Evolutionary conservation across 2,888 invertebrate species (phyloP), one percentile per base, ranked within the genome.

Genomic region (Eupithecia pulchellata): DNA sequence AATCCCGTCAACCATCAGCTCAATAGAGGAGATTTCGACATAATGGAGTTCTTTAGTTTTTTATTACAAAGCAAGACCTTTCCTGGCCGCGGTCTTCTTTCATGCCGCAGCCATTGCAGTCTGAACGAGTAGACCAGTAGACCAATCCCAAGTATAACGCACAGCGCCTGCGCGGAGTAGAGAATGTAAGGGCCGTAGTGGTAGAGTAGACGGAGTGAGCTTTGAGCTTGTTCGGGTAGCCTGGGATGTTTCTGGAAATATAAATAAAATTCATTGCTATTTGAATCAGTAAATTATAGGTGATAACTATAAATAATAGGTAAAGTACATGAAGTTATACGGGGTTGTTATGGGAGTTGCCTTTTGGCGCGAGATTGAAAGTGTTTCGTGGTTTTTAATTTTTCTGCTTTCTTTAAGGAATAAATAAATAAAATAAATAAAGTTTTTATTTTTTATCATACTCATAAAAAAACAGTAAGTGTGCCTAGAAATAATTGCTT

Each of bases 191-290:
- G 75, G 0, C 77, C 72, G 47, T 71, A 57, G 1, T 30, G 58
- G 65, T 75, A 75, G 39, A 74, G 55, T 5, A 75, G 62, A 1
- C 27, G 34, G 2, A 77, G 69, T 4, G 64, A 61, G 47, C 57
- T 68, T 14, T 32, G 65, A 1, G 71, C 66, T 32, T 75, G 73
- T 42, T 71, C 64, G 0, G 64, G 66, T 57, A 77, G 39, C 11
- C n/a, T 52, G 1, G 77, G 77, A 1, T 69, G 57, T 70, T 60
- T 70, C 75, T 77, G 73, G 20, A 72, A 68, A 36, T 29, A 25
- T 52, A 25, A 34, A n/a, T 39, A n/a, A 14, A 13, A 13, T n/a
- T n/a, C n/a, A n/a, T n/a, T n/a, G n/a, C n/a, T n/a, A n/a, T n/a
- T n/a, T n/a, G n/a, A n/a, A n/a, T n/a, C n/a, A n/a, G n/a, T n/a